A percentile compares a stretch with the other conserved stretches of the same genome.
Evolutionary conservation across 2,888 invertebrate species (phyloP).

Genomic region (Quadriops clusia): DNA sequence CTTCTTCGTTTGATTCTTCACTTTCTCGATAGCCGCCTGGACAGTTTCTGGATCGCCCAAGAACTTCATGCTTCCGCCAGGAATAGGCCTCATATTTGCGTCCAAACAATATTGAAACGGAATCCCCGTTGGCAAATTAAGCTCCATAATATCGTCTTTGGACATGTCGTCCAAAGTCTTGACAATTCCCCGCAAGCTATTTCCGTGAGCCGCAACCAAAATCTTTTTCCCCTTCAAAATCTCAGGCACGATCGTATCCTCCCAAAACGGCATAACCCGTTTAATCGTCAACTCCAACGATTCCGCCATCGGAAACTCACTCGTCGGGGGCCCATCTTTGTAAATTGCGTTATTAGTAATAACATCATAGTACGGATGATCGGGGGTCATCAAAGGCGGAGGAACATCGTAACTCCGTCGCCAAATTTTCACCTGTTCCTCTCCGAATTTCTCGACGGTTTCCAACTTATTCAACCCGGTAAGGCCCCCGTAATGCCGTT

Average conservation of each 20-base stretch:
- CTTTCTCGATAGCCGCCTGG: slow-evolving; percentile 47
- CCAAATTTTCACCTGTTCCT: slow-evolving; percentile 76
- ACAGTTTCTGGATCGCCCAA: slow-evolving; percentile 51
- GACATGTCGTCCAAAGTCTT: slow-evolving; percentile 52
- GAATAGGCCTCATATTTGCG: slow-evolving; percentile 40
- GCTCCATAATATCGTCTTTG: slow-evolving; percentile 45
- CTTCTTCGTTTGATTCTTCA: slow-evolving; percentile 45
- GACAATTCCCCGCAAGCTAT: slow-evolving; percentile 73
- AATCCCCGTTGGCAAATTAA: slow-evolving; percentile 53
- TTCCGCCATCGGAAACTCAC: slow-evolving; percentile 72
- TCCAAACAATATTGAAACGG: slow-evolving; percentile 51
- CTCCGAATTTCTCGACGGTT: slow-evolving; percentile 75
- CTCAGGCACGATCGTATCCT: slow-evolving; percentile 65
- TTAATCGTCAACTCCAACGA: slow-evolving; percentile 72
- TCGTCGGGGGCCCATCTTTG: slow-evolving; percentile 45
- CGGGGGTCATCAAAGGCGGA: slow-evolving; percentile 68
- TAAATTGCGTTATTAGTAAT: slow-evolving; percentile 70
- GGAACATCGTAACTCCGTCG: slow-evolving; percentile 71
- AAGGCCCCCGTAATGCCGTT: slow-evolving; percentile 77
- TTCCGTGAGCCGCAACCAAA: slow-evolving; percentile 77
- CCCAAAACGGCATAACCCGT: slow-evolving; percentile 78
- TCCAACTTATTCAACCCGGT: slow-evolving; percentile 78
- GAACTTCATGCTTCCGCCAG: slow-evolving; percentile 47
- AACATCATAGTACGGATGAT: slow-evolving; percentile 60
- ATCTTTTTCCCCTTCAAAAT: slow-evolving; percentile 67